A percentile compares a stretch with the other conserved stretches of the same genome.
phyloP scores from a whole-genome alignment of 1,140 invertebrate genomes.

The Maniola jurtina region DNA sequence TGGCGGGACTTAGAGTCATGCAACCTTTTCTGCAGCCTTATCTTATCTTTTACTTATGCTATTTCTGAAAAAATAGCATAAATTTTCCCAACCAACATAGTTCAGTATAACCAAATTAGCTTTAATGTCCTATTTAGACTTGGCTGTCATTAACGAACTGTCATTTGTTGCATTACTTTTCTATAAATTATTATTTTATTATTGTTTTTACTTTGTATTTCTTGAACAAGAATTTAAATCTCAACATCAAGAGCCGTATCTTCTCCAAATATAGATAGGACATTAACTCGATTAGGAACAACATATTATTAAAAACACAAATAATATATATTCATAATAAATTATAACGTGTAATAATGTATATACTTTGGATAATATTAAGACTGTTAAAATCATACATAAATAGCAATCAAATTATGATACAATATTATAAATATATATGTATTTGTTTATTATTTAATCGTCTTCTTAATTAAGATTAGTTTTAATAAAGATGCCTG shows the following conservation, averaged over 20 bases:
- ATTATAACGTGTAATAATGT: not conserved
- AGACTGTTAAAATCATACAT: not conserved
- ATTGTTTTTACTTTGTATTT: no score
- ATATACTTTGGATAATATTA: not conserved
- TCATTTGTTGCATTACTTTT: no score
- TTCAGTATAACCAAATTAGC: not conserved
- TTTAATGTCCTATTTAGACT: not conserved
- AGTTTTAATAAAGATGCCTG: not conserved
- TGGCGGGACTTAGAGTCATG: no score
- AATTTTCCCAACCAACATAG: no score
- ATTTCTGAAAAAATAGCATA: no score
- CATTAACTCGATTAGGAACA: no score
- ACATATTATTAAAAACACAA: no score
- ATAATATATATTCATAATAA: conserved; percentile 4
- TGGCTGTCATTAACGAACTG: not conserved
- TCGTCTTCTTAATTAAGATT: not conserved
- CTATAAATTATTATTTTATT: no score
- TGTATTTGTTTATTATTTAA: not conserved
- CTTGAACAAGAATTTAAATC: no score
- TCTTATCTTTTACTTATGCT: no score
- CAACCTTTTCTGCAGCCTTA: no score
- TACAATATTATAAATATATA: not conserved
- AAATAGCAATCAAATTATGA: not conserved
- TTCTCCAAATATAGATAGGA: not conserved
- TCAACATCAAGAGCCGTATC: no score